A percentile compares a stretch with the other conserved stretches of the same genome.
These are phyloP conservation scores for Hemaris fuciformis DNA, from an alignment of 2,888 invertebrate genomes.

Conservation along the genomic window DNA sequence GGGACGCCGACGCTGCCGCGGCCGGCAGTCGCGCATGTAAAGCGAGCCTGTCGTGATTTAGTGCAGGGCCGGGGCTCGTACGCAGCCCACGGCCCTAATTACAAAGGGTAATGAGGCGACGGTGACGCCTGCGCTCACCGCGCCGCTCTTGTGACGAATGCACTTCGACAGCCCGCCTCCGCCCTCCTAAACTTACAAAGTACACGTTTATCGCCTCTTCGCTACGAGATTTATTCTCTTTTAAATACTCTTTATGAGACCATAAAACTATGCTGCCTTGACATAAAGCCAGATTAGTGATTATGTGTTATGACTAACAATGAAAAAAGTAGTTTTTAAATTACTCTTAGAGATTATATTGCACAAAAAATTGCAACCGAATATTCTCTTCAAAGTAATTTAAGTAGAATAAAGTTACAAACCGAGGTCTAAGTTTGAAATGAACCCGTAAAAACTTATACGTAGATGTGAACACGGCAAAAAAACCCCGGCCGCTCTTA, in stretches of 20 bases:
- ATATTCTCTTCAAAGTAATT: background rate
- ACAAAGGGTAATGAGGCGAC: slow-evolving; percentile 76
- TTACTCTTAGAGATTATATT: background rate
- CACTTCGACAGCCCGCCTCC: background rate
- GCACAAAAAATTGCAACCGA: background rate
- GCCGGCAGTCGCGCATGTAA: slow-evolving; percentile 56
- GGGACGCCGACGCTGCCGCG: slow-evolving; percentile 37
- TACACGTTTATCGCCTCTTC: background rate
- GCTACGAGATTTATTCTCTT: background rate
- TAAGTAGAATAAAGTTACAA: background rate
- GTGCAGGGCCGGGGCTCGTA: slow-evolving; percentile 60
- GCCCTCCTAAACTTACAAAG: background rate
- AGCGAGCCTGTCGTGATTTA: slow-evolving; percentile 66
- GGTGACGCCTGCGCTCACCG: slow-evolving; percentile 42
- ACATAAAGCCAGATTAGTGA: background rate
- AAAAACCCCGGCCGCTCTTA: slow-evolving; percentile 26
- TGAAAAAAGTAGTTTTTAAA: background rate
- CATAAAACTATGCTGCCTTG: background rate
- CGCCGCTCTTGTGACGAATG: slow-evolving; percentile 18
- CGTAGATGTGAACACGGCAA: background rate
- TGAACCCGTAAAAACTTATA: slow-evolving; percentile 3
- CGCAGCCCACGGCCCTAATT: slow-evolving; percentile 73
- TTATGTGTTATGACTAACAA: background rate
- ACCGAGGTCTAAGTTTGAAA: background rate
- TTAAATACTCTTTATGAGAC: background rate